Conservation (phyloP, 2,888 invertebrate species). For the Drosophila helvetica region DNA sequence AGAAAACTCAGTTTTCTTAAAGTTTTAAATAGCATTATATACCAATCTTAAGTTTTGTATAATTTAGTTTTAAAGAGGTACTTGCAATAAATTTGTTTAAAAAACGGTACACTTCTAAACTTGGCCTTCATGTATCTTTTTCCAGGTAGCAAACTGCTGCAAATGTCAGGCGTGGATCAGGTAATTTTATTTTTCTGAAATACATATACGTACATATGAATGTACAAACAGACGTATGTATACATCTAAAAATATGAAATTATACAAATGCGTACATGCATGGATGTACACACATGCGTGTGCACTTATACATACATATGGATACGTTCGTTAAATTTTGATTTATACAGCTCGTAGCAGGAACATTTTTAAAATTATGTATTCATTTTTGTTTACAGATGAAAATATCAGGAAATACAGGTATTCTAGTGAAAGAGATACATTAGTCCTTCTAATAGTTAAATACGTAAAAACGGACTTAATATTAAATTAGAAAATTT, state of each 20-base stretch:
- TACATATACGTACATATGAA: conserved; percentile 40
- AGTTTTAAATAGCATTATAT: conserved; percentile 59
- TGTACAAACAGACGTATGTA: conserved; percentile 24
- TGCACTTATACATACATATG: conserved; percentile 26
- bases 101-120: neutral
- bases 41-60: conserved; percentile 69
- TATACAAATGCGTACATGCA: neutral
- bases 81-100: conserved; percentile 36
- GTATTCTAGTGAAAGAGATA: conserved; percentile 57
- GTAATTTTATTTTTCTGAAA: conserved; percentile 85
- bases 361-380: conserved; percentile 25
- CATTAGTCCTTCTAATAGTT: neutral
- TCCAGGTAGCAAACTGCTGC: conserved; percentile 83
- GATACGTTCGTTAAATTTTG: conserved; percentile 8
- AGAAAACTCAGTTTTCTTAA: conserved; percentile 67
- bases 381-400: conserved; percentile 67
- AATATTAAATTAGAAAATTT: too few species aligned
- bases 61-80: conserved; percentile 73
- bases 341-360: neutral
- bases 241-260: conserved; percentile 3
- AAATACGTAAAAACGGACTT: neutral
- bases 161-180: conserved; percentile 97
- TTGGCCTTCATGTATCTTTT: conserved; percentile 17
- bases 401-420: conserved; percentile 81
- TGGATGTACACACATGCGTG: conserved; percentile 47